Evolutionary conservation across 1,140 invertebrate genomes (phyloP).

Genomic region (Pararge aegeria): DNA sequence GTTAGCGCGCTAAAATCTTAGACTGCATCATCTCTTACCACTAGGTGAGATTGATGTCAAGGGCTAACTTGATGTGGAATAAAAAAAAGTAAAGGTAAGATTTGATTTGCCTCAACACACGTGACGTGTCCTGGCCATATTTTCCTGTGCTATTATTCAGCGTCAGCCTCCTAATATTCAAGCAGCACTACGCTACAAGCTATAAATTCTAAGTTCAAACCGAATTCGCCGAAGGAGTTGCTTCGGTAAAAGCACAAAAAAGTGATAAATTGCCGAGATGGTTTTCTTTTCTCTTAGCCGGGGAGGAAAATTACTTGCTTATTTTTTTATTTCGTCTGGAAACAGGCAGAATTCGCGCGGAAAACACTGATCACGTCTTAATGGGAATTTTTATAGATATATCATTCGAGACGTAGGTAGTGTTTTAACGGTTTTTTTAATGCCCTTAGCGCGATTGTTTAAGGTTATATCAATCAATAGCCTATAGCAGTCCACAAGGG

Average conservation of each 20-base stretch:
- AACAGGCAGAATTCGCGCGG: constrained; percentile 3
- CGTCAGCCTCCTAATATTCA: neutral
- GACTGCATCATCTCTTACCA: too few species aligned
- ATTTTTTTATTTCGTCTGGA: constrained; percentile 17
- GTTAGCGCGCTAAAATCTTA: too few species aligned
- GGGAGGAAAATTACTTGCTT: constrained; percentile 21
- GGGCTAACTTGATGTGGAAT: too few species aligned
- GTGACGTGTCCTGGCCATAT: too few species aligned
- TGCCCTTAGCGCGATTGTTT: too few species aligned
- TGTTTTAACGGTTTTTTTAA: neutral
- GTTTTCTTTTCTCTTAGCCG: constrained; percentile 15
- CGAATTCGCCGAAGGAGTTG: neutral
- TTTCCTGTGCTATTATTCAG: too few species aligned
- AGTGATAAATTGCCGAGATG: constrained; percentile 23
- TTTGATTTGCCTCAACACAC: too few species aligned
- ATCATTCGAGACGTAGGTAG: constrained; percentile 9
- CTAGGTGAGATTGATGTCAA: too few species aligned
- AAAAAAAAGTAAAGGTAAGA: too few species aligned
- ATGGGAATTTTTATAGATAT: constrained; percentile 12
- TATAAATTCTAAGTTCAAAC: constrained; percentile 1
- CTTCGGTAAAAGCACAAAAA: constrained; percentile 13
- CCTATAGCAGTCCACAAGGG: too few species aligned
- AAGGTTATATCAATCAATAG: too few species aligned
- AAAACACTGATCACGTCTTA: constrained; percentile 25
- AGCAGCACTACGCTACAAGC: constrained; percentile 3